Evolutionary conservation across 2,888 invertebrate species (phyloP), one percentile per base, ranked within the genome.

Genomic region (Cistogaster globosa): DNA sequence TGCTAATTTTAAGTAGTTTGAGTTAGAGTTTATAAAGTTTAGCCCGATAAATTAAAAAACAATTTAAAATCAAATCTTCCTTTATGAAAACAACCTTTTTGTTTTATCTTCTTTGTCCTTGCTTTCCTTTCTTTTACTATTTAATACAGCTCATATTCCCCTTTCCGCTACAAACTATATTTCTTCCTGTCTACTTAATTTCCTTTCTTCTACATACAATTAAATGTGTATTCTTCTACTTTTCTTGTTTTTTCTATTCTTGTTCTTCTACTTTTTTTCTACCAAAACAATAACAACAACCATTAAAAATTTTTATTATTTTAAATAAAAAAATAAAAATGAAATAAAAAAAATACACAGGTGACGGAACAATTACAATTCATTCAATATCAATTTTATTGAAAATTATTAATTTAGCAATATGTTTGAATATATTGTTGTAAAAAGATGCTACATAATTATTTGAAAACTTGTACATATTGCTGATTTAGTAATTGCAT

Each of bases 401-500:
- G 88, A 91, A 92, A 88, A 89, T 92, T 87, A 88, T 92, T 90
- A 91, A 91, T 90, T 89, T 92, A 90, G 90, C 91, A 90, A 91
- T 92, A 88, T 86, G 72, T 62, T 60, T 77, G 9, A 84, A 78
- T 60, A 58, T 83, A 42, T 63, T 62, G 11, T 18, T 60, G 20
- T 78, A 53, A 76, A 48, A 58, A 16, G 12, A 22, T 51, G 16
- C 11, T 42, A 38, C n/a, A 14, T 22, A 51, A 18, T 36, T 36
- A 32, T 5, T 2, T 22, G 57, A 69, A 67, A 42, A 42, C 8
- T 18, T 53, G 6, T 16, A 75, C 57, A 48, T 79, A 75, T 85
- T 85, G 85, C 82, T 82, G 74, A 85, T 55, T 82, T 85, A 75
- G 53, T 63, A 62, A 68, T 53, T n/a, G n/a, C n/a, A n/a, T n/a